A percentile compares a stretch with the other conserved stretches of the same genome.
phyloP scores from a whole-genome alignment of 2,888 invertebrate genomes.

The Pollenia labialis region DNA sequence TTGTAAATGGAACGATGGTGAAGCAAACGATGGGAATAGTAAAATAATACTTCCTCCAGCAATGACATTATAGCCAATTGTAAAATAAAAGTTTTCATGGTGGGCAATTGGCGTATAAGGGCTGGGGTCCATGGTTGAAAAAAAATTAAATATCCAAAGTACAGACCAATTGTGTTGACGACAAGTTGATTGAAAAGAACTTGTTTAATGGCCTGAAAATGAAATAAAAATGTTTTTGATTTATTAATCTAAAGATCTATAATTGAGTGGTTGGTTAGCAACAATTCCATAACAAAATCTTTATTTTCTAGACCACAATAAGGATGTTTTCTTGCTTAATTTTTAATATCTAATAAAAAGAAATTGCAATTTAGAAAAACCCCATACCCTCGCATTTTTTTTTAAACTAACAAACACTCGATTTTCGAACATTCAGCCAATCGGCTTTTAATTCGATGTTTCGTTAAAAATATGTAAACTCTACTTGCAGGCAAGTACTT shows the following conservation, averaged over 20 bases:
- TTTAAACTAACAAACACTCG: too few species aligned
- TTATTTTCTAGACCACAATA: too few species aligned
- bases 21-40: slow-evolving; percentile 92
- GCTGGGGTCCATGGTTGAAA: slow-evolving; percentile 76
- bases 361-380: too few species aligned
- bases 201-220: slow-evolving; percentile 86
- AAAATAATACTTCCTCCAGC: slow-evolving; percentile 91
- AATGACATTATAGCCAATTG: slow-evolving; percentile 89
- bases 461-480: too few species aligned
- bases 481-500: too few species aligned
- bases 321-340: too few species aligned
- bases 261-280: too few species aligned
- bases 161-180: slow-evolving; percentile 85
- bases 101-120: slow-evolving; percentile 88
- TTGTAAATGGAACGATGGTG: slow-evolving; percentile 90
- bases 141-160: slow-evolving; percentile 74
- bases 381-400: too few species aligned
- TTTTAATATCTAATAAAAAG: too few species aligned
- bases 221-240: not conserved
- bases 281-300: too few species aligned
- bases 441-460: too few species aligned
- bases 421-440: too few species aligned
- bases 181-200: slow-evolving; percentile 89
- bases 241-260: not conserved
- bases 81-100: slow-evolving; percentile 88